These are phyloP conservation scores for Nineta flava DNA, from an alignment of 2,888 invertebrate genomes.

Conservation along the genomic window DNA sequence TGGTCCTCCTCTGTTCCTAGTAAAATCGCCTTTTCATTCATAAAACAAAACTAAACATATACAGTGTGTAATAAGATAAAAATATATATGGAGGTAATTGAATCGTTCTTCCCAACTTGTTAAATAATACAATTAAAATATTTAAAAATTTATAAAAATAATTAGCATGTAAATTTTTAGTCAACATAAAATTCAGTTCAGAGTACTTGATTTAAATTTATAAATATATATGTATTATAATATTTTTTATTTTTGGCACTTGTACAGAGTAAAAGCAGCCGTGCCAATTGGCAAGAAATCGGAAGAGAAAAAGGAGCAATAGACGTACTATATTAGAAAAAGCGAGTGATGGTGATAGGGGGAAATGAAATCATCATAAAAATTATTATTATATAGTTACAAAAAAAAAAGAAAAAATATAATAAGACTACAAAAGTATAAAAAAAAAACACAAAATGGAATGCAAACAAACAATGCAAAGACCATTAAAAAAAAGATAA, in stretches of 20 bases:
- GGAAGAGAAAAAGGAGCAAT: constrained; percentile 75
- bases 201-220: too few species aligned
- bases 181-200: too few species aligned
- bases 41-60: too few species aligned
- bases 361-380: too few species aligned
- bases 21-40: too few species aligned
- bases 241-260: constrained; percentile 13
- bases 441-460: background rate
- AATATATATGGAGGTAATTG: too few species aligned
- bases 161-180: constrained; percentile 2
- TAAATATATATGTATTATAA: background rate
- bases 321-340: constrained; percentile 17
- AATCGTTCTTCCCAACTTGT: too few species aligned
- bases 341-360: too few species aligned
- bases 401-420: background rate
- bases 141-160: constrained; percentile 3
- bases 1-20: too few species aligned
- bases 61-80: too few species aligned
- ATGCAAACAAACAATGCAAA: constrained; percentile 2
- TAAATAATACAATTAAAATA: background rate
- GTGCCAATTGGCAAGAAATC: constrained; percentile 78
- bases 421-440: background rate
- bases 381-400: background rate
- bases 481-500: background rate
- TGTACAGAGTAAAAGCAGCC: constrained; percentile 67